Evolutionary conservation across 1,140 invertebrate genomes (phyloP), one percentile per base, ranked within the genome.

Genomic region (Maniola jurtina): DNA sequence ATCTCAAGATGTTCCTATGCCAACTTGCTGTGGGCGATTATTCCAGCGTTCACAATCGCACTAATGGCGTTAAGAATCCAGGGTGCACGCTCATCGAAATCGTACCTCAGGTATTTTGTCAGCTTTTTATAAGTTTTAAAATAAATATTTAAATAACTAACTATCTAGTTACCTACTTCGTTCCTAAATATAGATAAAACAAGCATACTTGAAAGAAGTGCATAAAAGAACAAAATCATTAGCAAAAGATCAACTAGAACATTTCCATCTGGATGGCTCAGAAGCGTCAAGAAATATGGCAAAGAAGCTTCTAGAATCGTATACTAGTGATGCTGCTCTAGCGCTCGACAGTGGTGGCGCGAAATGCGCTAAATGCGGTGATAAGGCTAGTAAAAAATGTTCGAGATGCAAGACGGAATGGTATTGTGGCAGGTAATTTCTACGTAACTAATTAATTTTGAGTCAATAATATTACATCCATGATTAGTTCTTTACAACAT

Each of bases 1-100:
- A 96, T 50, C 84, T 97, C 6, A 94, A 95, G 83, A 92, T 93
- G 81, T 96, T 94, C 86, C 84, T 97, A 3, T 90, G 90, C 42
- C 80, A 81, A 25, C 72, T 92, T 25, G 78, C 84, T 2, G 85
- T 91, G 2, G 85, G 87, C 0, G 86, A 92, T 58, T 86, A 84
- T 45, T 84, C 85, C 0, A 70, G 76, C 10, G 66, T 82, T 0
- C 81, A 80, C 64, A 81, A 77, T 38, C 79, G 73, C 35, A 80
- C 73, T 1, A 88, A 85, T 42, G 82, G 82, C 0, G 75, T 78
- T 8, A 88, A 84, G 55, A 82, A 81, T 55, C 86, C 84, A 6
- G 86, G 86, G 0, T 91, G 87, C 62, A 82, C 89, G 13, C 73
- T 91, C 25, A 88, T 91, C 42, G 90, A 91, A 79, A 71, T 91